Percentiles rank a stretch among this genome's conserved stretches.
phyloP scores from a whole-genome alignment of 2,888 invertebrate genomes.

The Cenopis cana region DNA sequence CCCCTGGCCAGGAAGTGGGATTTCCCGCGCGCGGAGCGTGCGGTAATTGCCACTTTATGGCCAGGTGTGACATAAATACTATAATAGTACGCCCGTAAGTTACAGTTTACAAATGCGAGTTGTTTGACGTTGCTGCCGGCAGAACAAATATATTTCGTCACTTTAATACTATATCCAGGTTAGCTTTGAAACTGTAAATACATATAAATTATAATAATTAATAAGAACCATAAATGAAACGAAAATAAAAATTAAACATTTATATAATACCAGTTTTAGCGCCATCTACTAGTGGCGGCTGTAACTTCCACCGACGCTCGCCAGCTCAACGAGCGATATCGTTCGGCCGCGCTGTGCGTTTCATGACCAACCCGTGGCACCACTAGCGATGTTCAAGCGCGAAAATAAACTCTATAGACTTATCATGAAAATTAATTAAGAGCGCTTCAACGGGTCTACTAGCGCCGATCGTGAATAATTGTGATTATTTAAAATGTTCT shows the following conservation, averaged over 20 bases:
- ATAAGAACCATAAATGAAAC: too few relatives aligned
- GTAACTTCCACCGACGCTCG: background rate
- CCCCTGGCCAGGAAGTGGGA: too few relatives aligned
- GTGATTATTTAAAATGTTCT: too few relatives aligned
- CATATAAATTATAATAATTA: too few relatives aligned
- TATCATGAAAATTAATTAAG: too few relatives aligned
- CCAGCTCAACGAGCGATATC: background rate
- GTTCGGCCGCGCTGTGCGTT: background rate
- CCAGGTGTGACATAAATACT: too few relatives aligned
- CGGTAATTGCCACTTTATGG: too few relatives aligned
- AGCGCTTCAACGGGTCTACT: too few relatives aligned
- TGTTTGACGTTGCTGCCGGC: background rate
- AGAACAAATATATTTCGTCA: background rate
- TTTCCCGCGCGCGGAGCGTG: too few relatives aligned
- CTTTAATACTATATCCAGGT: background rate
- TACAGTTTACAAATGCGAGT: background rate
- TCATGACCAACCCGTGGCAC: background rate
- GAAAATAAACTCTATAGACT: background rate
- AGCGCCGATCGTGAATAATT: too few relatives aligned
- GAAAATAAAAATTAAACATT: background rate
- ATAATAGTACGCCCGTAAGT: background rate
- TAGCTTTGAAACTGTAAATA: too few relatives aligned
- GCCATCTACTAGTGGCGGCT: background rate
- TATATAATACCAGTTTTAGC: background rate
- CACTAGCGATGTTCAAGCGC: conserved; percentile 4